phyloP scores from a whole-genome alignment of 2,113 vertebrate genomes.

The Carlito syrichta region DNA sequence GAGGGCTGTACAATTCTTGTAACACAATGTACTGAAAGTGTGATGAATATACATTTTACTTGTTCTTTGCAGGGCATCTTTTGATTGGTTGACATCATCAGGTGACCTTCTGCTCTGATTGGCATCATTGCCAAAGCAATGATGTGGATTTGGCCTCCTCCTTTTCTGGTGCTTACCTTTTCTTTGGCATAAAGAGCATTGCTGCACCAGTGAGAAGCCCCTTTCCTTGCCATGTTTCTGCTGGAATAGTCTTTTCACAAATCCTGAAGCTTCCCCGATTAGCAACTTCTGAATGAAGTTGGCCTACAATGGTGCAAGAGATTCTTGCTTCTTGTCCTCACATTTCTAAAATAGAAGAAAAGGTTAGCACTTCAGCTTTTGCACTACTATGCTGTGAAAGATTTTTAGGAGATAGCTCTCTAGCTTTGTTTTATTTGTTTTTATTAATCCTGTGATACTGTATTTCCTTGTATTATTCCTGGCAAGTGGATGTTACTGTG shows the following conservation, averaged over 20 bases:
- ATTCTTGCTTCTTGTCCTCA: not conserved
- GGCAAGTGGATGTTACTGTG: rapidly evolving
- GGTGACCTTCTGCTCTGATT: not conserved
- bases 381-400: not conserved
- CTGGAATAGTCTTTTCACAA: not conserved
- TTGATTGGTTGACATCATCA: not conserved
- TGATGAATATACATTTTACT: not conserved
- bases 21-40: not conserved
- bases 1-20: not conserved
- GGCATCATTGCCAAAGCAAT: not conserved
- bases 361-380: not conserved
- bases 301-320: not conserved
- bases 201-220: not conserved
- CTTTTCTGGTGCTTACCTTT: not conserved
- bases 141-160: not conserved
- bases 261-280: not conserved
- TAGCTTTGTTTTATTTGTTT: not conserved
- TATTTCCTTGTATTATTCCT: not conserved
- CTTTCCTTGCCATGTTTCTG: not conserved
- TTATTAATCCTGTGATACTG: not conserved
- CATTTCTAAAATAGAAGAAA: not conserved
- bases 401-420: not conserved
- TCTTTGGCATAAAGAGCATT: not conserved
- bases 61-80: not conserved
- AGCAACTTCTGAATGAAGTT: not conserved